Evolutionary conservation across 1,140 invertebrate species (phyloP).

Genomic region (Cherax destructor): DNA sequence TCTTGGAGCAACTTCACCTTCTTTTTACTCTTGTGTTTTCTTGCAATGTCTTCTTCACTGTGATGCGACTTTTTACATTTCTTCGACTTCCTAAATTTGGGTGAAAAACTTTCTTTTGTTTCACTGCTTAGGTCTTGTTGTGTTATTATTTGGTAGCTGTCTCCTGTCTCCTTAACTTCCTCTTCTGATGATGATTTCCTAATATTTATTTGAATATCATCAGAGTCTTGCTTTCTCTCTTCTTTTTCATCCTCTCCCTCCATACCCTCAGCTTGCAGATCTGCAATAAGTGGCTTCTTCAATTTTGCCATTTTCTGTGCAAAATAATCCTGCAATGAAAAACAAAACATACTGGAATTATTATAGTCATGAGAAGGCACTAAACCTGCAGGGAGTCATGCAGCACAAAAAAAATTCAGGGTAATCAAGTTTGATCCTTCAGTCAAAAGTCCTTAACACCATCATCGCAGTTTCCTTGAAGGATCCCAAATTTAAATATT

Average conservation of each 20-base stretch:
- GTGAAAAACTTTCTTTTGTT: neutral
- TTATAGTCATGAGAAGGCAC: no score
- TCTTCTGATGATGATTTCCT: neutral
- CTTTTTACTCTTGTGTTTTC: constrained; percentile 9
- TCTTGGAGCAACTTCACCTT: neutral
- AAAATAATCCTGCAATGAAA: constrained; percentile 23
- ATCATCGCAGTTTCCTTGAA: no score
- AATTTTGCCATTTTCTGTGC: constrained; percentile 26
- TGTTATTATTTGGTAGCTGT: neutral
- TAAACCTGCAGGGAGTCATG: no score
- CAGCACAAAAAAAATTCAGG: no score
- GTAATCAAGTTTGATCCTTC: no score
- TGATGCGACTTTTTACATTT: neutral
- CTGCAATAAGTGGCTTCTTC: neutral
- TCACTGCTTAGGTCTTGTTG: neutral
- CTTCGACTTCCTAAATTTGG: neutral
- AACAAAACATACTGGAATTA: neutral
- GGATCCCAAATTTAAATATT: no score
- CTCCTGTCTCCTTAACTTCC: neutral
- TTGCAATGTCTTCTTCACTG: neutral
- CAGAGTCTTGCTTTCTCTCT: neutral
- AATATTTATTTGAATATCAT: neutral
- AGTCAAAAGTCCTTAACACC: no score
- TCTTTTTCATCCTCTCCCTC: neutral
- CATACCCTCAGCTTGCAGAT: neutral